phyloP scores from a whole-genome alignment of 2,113 vertebrate genomes.

The Saimiri boliviensis region DNA sequence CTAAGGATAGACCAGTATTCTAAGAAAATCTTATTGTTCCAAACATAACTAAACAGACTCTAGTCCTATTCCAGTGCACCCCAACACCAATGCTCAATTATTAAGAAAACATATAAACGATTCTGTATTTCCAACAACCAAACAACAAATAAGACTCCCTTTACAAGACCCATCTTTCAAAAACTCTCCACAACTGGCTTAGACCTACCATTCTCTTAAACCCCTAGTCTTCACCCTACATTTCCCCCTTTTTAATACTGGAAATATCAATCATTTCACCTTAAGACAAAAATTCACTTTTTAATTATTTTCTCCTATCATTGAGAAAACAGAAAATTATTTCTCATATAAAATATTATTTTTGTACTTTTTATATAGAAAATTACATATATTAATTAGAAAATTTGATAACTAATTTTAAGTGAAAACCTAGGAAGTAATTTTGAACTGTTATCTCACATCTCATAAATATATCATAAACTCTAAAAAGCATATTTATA shows the following conservation, averaged over 20 bases:
- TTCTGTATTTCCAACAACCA: neutral
- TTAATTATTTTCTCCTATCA: neutral
- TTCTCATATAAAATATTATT: neutral
- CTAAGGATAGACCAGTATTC: no score
- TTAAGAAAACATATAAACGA: neutral
- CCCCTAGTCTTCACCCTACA: neutral
- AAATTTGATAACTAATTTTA: neutral
- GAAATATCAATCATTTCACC: neutral
- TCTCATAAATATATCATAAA: neutral
- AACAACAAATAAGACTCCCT: neutral
- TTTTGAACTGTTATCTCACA: neutral
- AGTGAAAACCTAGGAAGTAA: neutral
- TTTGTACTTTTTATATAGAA: neutral
- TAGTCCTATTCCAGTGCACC: neutral
- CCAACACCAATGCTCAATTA: neutral
- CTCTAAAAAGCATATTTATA: neutral
- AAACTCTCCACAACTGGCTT: neutral
- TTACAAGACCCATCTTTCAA: neutral
- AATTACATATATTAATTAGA: neutral
- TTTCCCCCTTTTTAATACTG: neutral
- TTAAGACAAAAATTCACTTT: neutral
- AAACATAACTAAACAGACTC: neutral
- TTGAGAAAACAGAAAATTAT: neutral
- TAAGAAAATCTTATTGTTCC: neutral
- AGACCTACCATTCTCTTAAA: neutral